These are phyloP conservation scores for Alauda arvensis DNA, from an alignment of 2,797 vertebrate genomes.

Conservation along the genomic window DNA sequence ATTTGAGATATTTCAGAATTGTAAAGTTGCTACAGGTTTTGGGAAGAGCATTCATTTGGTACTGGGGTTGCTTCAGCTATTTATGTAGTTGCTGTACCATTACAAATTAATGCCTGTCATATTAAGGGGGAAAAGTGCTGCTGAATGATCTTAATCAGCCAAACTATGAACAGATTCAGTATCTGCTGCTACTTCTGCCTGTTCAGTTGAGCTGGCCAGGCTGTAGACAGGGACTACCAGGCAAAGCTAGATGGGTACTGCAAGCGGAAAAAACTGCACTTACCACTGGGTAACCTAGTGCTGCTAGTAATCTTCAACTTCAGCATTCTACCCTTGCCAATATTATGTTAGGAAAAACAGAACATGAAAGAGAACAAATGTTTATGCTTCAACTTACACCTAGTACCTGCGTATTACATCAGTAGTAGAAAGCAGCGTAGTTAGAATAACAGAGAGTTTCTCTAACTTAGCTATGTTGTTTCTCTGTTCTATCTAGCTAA, in stretches of 20 bases:
- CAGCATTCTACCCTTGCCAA: neutral
- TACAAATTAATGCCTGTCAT: neutral
- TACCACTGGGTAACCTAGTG: neutral
- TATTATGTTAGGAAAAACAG: neutral
- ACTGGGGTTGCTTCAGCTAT: neutral
- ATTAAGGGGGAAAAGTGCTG: neutral
- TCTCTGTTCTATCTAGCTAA: neutral
- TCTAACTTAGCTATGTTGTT: neutral
- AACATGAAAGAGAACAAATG: neutral
- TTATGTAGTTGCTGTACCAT: neutral
- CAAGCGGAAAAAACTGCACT: neutral
- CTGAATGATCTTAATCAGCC: neutral
- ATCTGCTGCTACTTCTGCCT: neutral
- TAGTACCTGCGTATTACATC: neutral
- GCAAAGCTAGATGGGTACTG: neutral
- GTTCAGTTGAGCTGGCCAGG: neutral
- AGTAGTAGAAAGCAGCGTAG: neutral
- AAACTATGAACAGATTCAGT: neutral
- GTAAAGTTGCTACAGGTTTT: neutral
- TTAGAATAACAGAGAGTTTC: neutral
- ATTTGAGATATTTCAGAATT: neutral
- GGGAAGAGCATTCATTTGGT: neutral
- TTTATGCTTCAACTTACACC: rapidly evolving
- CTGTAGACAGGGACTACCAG: neutral
- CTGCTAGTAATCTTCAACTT: neutral